A percentile compares a stretch with the other conserved stretches of the same genome.
phyloP scores from a whole-genome alignment of 2,888 invertebrate genomes.

The Clivina fossor region DNA sequence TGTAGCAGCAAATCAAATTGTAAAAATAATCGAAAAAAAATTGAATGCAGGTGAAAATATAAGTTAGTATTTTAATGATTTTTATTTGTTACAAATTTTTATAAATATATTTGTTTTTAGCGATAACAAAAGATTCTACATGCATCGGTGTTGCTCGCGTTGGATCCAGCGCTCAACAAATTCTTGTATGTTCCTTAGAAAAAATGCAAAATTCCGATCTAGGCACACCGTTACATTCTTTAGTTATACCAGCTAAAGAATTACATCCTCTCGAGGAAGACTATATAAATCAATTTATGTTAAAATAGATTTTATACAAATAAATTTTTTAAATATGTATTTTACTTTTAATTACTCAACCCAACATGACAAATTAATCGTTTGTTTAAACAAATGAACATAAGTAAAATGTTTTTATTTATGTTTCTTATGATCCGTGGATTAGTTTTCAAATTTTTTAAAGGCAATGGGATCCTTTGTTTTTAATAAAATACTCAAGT shows the following conservation, averaged over 20 bases:
- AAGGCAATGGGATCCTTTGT: no score
- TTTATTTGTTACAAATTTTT: conserved; percentile 13
- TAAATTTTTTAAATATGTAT: conserved; percentile 8
- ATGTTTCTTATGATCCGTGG: no score
- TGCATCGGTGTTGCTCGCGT: conserved; percentile 90
- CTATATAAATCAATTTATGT: conserved; percentile 73
- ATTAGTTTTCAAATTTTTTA: no score
- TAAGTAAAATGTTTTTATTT: no score
- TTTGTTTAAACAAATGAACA: no score
- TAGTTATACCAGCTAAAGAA: conserved; percentile 80
- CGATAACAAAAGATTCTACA: conserved; percentile 59
- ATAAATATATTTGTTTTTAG: conserved; percentile 18
- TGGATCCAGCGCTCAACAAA: conserved; percentile 81
- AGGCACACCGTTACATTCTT: conserved; percentile 90
- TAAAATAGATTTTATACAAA: conserved; percentile 4
- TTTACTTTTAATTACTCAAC: not conserved
- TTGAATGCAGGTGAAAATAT: conserved; percentile 14
- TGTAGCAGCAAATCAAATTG: conserved; percentile 83
- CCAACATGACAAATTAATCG: no score
- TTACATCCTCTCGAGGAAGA: conserved; percentile 92
- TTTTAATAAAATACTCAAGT: no score
- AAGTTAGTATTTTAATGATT: conserved; percentile 21
- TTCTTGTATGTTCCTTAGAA: conserved; percentile 71
- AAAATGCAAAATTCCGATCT: conserved; percentile 74
- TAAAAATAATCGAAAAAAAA: conserved; percentile 64